Evolutionary conservation across 2,797 vertebrate genomes (phyloP).

Genomic region (Coccyzus lansbergi): DNA sequence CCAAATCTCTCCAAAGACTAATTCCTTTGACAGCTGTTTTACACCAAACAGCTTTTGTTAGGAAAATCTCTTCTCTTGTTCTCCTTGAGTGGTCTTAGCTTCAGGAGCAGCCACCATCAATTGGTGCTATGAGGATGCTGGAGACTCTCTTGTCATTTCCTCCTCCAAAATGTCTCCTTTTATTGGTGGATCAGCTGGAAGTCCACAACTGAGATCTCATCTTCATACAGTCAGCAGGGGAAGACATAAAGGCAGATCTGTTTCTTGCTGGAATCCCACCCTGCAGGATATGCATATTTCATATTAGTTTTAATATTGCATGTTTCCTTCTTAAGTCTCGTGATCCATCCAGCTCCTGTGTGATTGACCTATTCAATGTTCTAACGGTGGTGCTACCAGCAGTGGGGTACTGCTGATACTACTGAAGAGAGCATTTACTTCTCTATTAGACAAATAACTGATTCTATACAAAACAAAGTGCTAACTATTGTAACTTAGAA

Average conservation of each 20-base stretch:
- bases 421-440: background rate
- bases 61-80: constrained; percentile 10
- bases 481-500: background rate
- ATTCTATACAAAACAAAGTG: background rate
- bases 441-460: background rate
- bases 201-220: background rate
- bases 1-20: background rate
- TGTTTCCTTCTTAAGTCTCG: background rate
- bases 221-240: background rate
- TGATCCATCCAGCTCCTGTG: background rate
- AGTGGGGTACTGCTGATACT: background rate
- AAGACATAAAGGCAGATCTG: background rate
- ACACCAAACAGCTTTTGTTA: background rate
- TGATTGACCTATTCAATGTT: background rate
- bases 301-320: background rate
- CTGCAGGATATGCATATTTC: background rate
- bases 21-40: background rate
- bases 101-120: background rate
- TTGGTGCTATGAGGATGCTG: background rate
- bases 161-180: background rate
- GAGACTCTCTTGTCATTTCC: background rate
- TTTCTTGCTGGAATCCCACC: background rate
- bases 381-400: background rate
- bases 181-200: background rate
- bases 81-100: background rate